A percentile compares a stretch with the other conserved stretches of the same genome.
phyloP scores from a whole-genome alignment of 2,113 vertebrate genomes.

The Saccopteryx leptura region DNA sequence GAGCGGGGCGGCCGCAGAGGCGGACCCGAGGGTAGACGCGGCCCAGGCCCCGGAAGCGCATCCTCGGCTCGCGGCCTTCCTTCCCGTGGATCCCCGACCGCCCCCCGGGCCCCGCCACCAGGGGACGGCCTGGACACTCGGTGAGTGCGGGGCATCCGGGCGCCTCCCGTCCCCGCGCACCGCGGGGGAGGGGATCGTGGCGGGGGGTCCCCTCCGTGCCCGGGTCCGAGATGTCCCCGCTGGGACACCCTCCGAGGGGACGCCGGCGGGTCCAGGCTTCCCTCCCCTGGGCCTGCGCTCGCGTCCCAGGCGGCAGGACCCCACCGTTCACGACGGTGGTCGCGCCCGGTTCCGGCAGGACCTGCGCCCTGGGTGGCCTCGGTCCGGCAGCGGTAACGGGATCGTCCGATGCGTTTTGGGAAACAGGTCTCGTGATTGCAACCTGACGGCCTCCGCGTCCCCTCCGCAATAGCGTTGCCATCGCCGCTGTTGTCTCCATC shows the following conservation, averaged over 20 bases:
- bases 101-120: not conserved
- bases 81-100: not conserved
- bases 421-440: not conserved
- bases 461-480: fast-evolving
- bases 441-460: not conserved
- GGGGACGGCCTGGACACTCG: not conserved
- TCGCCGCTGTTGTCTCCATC: not conserved
- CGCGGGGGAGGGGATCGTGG: not conserved
- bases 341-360: not conserved
- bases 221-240: not conserved
- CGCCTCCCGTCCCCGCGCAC: not conserved
- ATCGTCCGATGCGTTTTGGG: not conserved
- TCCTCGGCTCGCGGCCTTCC: conserved; percentile 43
- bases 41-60: conserved; percentile 74
- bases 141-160: not conserved
- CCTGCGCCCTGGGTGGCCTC: not conserved
- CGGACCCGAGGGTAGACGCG: not conserved
- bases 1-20: not conserved
- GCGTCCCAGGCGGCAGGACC: not conserved
- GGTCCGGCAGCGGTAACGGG: not conserved
- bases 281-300: not conserved
- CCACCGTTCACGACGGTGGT: not conserved
- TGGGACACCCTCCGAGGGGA: not conserved
- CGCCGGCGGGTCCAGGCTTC: not conserved
- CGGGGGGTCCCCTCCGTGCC: not conserved